phyloP scores from a whole-genome alignment of 2,888 invertebrate genomes.

The Himalopsyche japonica region DNA sequence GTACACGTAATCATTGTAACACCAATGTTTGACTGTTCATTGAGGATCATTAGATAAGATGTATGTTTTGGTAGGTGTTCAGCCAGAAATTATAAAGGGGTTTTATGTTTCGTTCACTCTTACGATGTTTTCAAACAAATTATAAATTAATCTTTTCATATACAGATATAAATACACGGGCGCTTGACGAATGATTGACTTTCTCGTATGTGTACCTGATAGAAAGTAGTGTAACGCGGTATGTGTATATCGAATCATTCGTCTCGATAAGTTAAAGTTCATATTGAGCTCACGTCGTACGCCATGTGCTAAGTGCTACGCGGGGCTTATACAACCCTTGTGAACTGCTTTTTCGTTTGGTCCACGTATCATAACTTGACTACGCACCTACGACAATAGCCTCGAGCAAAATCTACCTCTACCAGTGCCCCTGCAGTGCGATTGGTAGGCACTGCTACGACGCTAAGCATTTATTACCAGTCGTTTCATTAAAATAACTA shows the following conservation, averaged over 20 bases:
- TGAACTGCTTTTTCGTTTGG: constrained; percentile 19
- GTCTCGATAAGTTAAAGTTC: background rate
- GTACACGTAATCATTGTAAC: too few species aligned
- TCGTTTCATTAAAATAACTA: constrained; percentile 35
- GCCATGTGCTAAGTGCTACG: background rate
- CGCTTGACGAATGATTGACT: background rate
- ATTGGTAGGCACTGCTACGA: constrained; percentile 37
- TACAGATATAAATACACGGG: background rate
- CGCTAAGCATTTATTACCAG: constrained; percentile 37
- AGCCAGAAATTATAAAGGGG: too few species aligned
- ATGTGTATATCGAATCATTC: too few species aligned
- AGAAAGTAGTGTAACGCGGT: too few species aligned
- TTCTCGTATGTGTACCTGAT: background rate
- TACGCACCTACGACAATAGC: constrained; percentile 24
- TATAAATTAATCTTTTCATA: background rate
- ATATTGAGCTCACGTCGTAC: background rate
- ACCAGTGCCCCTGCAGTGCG: constrained; percentile 26
- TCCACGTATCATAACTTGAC: constrained; percentile 35
- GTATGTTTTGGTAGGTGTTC: too few species aligned
- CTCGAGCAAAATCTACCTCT: constrained; percentile 5
- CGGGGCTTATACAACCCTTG: background rate
- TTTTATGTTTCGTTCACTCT: background rate
- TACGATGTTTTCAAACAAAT: background rate
- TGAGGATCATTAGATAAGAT: too few species aligned
- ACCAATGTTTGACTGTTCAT: too few species aligned